Evolutionary conservation across 2,888 invertebrate genomes (phyloP).

Genomic region (Agriopis leucophaearia): DNA sequence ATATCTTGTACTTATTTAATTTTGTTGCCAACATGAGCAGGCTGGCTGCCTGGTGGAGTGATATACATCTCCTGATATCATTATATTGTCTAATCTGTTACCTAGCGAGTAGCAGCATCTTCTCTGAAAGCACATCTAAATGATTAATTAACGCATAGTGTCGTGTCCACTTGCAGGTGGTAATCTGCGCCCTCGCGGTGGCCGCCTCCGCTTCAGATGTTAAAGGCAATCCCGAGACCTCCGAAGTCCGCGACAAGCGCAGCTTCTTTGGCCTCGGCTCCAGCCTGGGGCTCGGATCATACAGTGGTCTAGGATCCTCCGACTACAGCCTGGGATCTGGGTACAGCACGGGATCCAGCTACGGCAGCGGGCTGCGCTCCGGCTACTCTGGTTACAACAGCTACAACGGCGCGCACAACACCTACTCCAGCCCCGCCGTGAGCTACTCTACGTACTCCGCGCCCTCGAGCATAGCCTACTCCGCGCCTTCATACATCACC

Average conservation of each 20-base stretch:
- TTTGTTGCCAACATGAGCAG: no score
- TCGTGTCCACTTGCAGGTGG: slow-evolving; percentile 43
- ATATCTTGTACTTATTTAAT: not conserved
- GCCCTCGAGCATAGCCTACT: not conserved
- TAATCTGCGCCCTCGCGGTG: slow-evolving; percentile 51
- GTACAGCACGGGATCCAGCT: slow-evolving; percentile 24
- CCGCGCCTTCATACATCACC: slow-evolving; percentile 10
- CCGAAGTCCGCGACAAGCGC: slow-evolving; percentile 60
- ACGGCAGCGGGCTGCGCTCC: slow-evolving; percentile 24
- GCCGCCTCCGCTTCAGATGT: slow-evolving; percentile 42
- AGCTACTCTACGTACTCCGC: slow-evolving; percentile 18
- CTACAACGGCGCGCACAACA: slow-evolving; percentile 5
- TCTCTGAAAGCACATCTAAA: not conserved
- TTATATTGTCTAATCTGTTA: not conserved
- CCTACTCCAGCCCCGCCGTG: slow-evolving; percentile 1
- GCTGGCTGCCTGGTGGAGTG: no score
- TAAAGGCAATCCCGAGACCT: slow-evolving; percentile 40
- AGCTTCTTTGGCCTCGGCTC: slow-evolving; percentile 52
- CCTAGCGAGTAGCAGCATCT: not conserved
- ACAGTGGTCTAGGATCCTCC: slow-evolving; percentile 13
- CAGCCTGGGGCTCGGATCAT: slow-evolving; percentile 23
- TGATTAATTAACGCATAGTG: not conserved
- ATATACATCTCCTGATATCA: not conserved
- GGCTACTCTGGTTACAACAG: slow-evolving; percentile 32
- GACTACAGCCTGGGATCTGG: slow-evolving; percentile 24